These are phyloP conservation scores for Zaprionus ornatus DNA, from an alignment of 1,140 invertebrate species.

Conservation along the genomic window DNA sequence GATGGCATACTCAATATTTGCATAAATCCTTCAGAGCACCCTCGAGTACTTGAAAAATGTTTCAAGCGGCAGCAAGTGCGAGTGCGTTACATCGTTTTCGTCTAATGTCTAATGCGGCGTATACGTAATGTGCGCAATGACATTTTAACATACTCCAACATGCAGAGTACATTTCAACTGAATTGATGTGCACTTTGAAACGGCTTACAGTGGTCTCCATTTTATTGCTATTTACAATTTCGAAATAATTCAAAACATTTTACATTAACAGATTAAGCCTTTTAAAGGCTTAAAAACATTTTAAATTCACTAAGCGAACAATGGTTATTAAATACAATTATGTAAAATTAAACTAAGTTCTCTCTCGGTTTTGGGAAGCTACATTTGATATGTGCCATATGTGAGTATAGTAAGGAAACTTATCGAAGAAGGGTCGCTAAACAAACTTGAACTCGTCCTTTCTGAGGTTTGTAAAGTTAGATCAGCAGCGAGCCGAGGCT, in stretches of 20 bases:
- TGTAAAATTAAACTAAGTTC: too few species aligned
- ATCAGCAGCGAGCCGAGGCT: neutral
- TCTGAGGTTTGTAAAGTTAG: conserved; percentile 43
- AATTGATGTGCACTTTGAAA: neutral
- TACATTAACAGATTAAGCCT: neutral
- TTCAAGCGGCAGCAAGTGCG: conserved; percentile 46
- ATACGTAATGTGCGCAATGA: conserved; percentile 43
- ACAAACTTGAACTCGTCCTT: neutral
- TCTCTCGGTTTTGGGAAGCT: too few species aligned
- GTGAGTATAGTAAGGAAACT: neutral
- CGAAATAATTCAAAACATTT: conserved; percentile 4
- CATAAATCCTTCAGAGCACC: conserved; percentile 72
- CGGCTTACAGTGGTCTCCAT: neutral
- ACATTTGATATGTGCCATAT: neutral
- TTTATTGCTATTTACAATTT: neutral
- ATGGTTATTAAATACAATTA: too few species aligned
- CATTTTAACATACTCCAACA: conserved; percentile 10
- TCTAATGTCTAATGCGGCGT: conserved; percentile 52
- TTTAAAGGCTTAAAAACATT: too few species aligned
- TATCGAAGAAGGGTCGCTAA: neutral
- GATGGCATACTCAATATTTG: conserved; percentile 72
- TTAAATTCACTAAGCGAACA: too few species aligned
- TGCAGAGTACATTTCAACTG: neutral
- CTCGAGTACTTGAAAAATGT: conserved; percentile 59
- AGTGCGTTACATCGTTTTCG: conserved; percentile 34